Evolutionary conservation across 2,888 invertebrate species (phyloP), one percentile per base, ranked within the genome.

Genomic region (Uloborus plumipes): DNA sequence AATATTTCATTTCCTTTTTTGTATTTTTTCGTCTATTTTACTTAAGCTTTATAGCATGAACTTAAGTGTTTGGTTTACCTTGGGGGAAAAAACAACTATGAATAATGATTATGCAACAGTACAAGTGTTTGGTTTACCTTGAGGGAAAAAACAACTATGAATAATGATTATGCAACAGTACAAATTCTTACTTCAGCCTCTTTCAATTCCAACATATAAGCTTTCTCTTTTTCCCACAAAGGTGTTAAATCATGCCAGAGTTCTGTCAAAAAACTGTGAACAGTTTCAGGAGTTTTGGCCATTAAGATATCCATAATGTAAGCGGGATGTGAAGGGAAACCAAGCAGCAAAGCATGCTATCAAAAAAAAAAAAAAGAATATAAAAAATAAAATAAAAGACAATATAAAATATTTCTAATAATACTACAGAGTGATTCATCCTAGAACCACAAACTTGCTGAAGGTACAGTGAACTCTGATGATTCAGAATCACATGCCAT

Each of bases 261-360:
- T 55, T 89, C 89, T 11, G 84, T 82, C 26, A 90, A 87, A 86
- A 91, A 91, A n/a, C 86, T 86, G 3, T 86, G 83, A 4, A 91
- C 91, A 61, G 83, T 88, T 62, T 89, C 88, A 7, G 90, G 88
- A 66, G 87, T 88, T 84, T 90, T 90, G 1, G 90, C 90, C 90
- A 91, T 91, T 20, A 89, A 86, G 87, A 90, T 88, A 83, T 90
- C 90, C 26, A 89, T 88, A 4, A 89, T 87, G 86, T 89, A 91
- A 11, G 88, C 87, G n/a, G 90, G 88, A 87, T 91, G 90, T 53
- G 88, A 90, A 50, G 87, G 86, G 86, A 89, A 91, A 2, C 89
- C 90, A 14, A 91, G 86, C 18, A 90, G 80, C 47, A 88, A 85
- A 0, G 90, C 90, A 88, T 89, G 89, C 89, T 58, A 58, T 58